Percentiles rank a stretch among this genome's conserved stretches.
These are phyloP conservation scores for Ptychadena robeensis DNA, from an alignment of 2,797 vertebrate genomes.

Conservation along the genomic window DNA sequence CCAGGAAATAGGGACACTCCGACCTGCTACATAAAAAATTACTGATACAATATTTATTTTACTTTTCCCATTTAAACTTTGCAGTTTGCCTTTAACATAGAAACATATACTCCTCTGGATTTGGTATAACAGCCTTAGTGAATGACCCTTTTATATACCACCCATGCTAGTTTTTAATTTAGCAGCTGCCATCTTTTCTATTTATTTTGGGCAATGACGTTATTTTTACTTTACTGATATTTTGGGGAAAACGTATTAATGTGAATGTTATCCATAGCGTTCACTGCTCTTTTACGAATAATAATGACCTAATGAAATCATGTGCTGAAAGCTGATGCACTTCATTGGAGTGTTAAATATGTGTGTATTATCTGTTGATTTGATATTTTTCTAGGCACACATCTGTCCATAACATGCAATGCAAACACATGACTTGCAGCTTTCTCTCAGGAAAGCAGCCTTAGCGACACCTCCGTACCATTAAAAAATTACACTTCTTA, in stretches of 20 bases:
- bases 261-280: not conserved
- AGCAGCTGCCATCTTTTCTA: not conserved
- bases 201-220: not conserved
- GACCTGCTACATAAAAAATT: too few species aligned
- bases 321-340: not conserved
- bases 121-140: too few species aligned
- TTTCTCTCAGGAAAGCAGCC: not conserved
- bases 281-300: not conserved
- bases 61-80: too few species aligned
- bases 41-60: too few species aligned
- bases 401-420: not conserved
- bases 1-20: too few species aligned
- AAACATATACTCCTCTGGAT: too few species aligned
- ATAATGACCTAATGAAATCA: not conserved
- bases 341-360: not conserved
- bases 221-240: not conserved
- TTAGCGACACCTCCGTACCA: not conserved
- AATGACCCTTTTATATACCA: not conserved
- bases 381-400: not conserved
- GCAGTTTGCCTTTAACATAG: too few species aligned
- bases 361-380: conserved; percentile 1
- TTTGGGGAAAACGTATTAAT: not conserved
- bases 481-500: not conserved
- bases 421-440: not conserved
- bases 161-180: not conserved